Evolutionary conservation across 1,140 invertebrate species (phyloP), one percentile per base, ranked within the genome.

Genomic region (Heliconius melpomene): DNA sequence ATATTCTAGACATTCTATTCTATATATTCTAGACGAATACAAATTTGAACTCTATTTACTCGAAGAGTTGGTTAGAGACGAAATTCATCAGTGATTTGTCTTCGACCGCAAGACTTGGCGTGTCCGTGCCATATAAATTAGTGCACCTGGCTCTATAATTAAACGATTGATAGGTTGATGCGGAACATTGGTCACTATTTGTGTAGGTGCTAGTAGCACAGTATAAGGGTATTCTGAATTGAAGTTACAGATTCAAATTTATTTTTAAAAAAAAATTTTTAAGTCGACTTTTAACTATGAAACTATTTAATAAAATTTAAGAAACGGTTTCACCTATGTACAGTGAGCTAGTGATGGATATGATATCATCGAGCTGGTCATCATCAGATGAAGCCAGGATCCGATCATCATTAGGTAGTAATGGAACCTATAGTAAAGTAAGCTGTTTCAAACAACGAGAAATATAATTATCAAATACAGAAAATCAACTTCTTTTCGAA

Each of bases 141-240:
- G 60, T 66, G 60, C 60, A 66, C 60, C 60, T 66, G 60, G 60
- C 23, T 29, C 60, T 66, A 29, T 66, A 66, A 66, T 66, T 66
- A 66, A 66, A 66, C 60, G 60, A 66, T 66, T 66, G 60, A 66
- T 66, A 66, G 60, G 23, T 66, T 26, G 60, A 66, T 66, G 26
- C 60, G 8, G 60, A 11, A 13, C 13, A 57, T 66, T 66, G 60
- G 13, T 66, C 26, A 29, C 5, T 23, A 29, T 16, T 66, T 29
- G n/a, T 66, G 26, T 46, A 16, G 40, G 40, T 2, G 5, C n/a
- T 16, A 29, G 23, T 66, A 8, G n/a, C 7, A 23, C 54, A 57
- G 26, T 66, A 11, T 66, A 66, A n/a, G 54, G 1, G 3, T 60
- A 57, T 23, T 23, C 7, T 60, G 9, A 57, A 23, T 23, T 60